Evolutionary conservation across 2,797 vertebrate genomes (phyloP), one percentile per base, ranked within the genome.

Genomic region (Taenioides sp.): DNA sequence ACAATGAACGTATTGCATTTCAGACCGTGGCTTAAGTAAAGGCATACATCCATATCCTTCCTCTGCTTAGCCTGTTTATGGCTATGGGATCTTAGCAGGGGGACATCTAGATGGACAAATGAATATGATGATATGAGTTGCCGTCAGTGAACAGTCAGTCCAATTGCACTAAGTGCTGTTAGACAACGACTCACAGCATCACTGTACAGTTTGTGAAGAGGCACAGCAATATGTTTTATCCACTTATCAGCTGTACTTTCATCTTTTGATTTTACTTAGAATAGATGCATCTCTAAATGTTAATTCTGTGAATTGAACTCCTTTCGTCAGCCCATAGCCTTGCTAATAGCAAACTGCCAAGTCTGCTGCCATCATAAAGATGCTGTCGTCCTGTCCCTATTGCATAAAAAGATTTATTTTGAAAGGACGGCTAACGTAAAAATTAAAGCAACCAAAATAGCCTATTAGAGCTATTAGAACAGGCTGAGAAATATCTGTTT

Each of bases 401-500:
- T 74, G 67, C 82, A 80, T 84, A 85, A 79, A 74, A 75, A 43
- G 40, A 50, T 73, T 75, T 75, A 82, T 87, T 90, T 77, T 60
- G 12, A 60, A 76, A 74, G 61, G 80, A 77, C 61, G 77, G 73
- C 65, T 69, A 78, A 77, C 81, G 75, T 86, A 86, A 90, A 47
- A 88, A 88, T 86, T 83, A 80, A 71, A 72, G 78, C 74, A 78
- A 72, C 79, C 71, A 80, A 86, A 89, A 85, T 82, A 84, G 74
- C 58, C 79, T 61, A 70, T 80, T 86, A 81, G 82, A 80, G 74
- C 82, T 89, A 65, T 80, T 78, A 80, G 80, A 81, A 77, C 69
- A 79, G 70, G 68, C 86, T 14, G 40, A 43, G 40, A 43, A 43
- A 89, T 84, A 83, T 90, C 78, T 49, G 71, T 75, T 88, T 88